phyloP scores from a whole-genome alignment of 2,797 vertebrate genomes.

The Anguilla pacifica region DNA sequence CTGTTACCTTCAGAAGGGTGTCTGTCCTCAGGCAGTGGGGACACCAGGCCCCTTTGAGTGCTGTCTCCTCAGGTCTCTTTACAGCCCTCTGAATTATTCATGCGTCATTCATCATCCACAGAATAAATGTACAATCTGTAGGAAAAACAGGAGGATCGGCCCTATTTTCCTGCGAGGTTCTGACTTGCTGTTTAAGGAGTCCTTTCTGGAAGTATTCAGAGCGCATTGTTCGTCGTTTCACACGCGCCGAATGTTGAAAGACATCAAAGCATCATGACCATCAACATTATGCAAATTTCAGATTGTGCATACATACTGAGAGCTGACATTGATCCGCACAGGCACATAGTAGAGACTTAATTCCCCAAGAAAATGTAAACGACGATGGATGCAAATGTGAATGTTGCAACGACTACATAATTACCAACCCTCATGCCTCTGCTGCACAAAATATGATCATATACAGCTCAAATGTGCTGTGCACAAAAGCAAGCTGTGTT shows the following conservation, averaged over 20 bases:
- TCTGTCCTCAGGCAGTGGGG: not conserved
- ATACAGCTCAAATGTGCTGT: not conserved
- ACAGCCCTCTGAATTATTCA: not conserved
- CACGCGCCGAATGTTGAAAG: not conserved
- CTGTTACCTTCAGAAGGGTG: slow-evolving; percentile 12
- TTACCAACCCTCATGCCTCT: not conserved
- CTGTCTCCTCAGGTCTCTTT: not conserved
- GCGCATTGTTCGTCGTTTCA: not conserved
- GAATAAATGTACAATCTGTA: not conserved
- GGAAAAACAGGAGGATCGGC: not conserved
- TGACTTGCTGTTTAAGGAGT: not conserved
- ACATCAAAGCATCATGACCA: not conserved
- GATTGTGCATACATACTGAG: not conserved
- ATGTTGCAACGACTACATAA: not conserved
- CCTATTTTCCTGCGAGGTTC: not conserved
- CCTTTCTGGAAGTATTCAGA: not conserved
- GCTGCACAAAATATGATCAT: not conserved
- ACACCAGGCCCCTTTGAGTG: not conserved
- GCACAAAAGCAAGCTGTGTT: not conserved
- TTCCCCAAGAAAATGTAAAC: not conserved
- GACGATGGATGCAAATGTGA: not conserved
- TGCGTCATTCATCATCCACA: slow-evolving; percentile 11
- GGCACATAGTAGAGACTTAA: not conserved
- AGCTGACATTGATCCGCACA: not conserved
- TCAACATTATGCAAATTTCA: not conserved